phyloP scores from a whole-genome alignment of 1,140 invertebrate species.

The Ericerus pela region DNA sequence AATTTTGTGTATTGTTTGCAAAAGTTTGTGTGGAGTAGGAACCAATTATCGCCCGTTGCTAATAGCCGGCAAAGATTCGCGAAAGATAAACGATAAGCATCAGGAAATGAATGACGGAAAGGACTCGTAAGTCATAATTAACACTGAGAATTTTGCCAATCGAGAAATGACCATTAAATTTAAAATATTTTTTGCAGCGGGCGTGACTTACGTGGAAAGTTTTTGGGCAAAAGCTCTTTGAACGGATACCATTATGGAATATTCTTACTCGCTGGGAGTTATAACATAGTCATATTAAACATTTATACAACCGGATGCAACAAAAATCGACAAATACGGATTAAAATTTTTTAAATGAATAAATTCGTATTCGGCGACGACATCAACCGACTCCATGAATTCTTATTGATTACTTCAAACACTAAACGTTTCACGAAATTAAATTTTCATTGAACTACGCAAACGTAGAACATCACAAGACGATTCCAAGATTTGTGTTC shows the following conservation, averaged over 20 bases:
- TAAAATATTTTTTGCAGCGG: conserved; percentile 14
- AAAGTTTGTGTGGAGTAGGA: no score
- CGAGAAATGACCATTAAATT: not conserved
- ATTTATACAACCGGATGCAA: no score
- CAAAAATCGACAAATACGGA: no score
- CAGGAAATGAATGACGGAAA: not conserved
- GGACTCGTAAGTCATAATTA: no score
- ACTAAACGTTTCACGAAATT: not conserved
- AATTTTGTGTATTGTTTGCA: no score
- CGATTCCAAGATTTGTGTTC: no score
- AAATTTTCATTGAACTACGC: not conserved
- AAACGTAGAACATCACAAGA: not conserved
- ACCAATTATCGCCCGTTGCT: no score
- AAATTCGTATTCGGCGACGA: no score
- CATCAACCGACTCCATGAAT: not conserved
- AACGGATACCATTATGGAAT: conserved; percentile 44
- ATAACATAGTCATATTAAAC: no score
- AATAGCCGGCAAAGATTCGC: not conserved
- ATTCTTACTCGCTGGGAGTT: no score
- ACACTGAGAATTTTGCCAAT: no score
- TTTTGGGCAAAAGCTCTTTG: conserved; percentile 67
- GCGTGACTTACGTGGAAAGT: conserved; percentile 46
- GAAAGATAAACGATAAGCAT: not conserved
- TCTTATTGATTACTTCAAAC: conserved; percentile 4
- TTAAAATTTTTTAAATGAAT: no score